Evolutionary conservation across 1,140 invertebrate species (phyloP).

Genomic region (Caenorhabditis elegans): WBcel235 BX284603.4:1589001-1589500

Average conservation of each 20-base stretch:
- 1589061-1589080: no score
- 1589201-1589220: slow-evolving; percentile 60
- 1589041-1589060: no score
- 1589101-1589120: no score
- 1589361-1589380: slow-evolving; percentile 16
- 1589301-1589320: not conserved
- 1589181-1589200: slow-evolving; percentile 58
- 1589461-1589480: no score
- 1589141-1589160: not conserved
- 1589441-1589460: no score
- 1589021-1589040: no score
- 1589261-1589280: slow-evolving; percentile 55
- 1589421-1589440: slow-evolving; percentile 16
- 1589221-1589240: slow-evolving; percentile 65
- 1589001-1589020: no score
- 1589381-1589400: not conserved
- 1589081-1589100: no score
- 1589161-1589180: slow-evolving; percentile 61
- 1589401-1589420: not conserved
- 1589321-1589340: not conserved
- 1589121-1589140: no score
- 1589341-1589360: not conserved
- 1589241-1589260: slow-evolving; percentile 63
- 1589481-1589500: no score
- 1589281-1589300: slow-evolving; percentile 32